A percentile compares a stretch with the other conserved stretches of the same genome.
phyloP scores from a whole-genome alignment of 2,797 vertebrate species.

The Lerista edwardsae region DNA sequence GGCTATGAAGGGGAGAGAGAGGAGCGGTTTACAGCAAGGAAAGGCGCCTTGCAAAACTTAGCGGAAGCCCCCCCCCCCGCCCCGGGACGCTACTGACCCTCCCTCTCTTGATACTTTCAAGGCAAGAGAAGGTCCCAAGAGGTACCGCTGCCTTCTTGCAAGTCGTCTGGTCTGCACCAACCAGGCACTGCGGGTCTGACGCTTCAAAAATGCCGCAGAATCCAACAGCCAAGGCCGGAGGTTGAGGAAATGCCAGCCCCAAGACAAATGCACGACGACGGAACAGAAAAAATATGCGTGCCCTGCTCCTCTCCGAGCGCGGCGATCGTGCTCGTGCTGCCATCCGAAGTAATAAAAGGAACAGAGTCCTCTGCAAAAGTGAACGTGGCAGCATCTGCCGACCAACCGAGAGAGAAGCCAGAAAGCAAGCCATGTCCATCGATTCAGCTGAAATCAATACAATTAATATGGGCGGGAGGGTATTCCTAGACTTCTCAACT shows the following conservation, averaged over 20 bases:
- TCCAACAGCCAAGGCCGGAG: not conserved
- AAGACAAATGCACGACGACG: not conserved
- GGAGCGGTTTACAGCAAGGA: no score
- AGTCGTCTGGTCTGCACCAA: no score
- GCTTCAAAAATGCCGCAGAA: not conserved
- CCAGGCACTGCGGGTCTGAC: no score
- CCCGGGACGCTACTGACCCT: not conserved
- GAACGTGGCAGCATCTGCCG: not conserved
- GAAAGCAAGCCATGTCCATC: no score
- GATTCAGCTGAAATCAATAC: not conserved
- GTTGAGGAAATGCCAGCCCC: not conserved
- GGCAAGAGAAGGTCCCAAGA: no score
- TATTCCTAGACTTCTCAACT: not conserved
- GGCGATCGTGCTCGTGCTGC: not conserved
- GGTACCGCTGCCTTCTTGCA: no score
- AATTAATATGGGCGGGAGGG: not conserved
- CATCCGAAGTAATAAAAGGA: not conserved
- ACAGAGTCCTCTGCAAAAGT: not conserved
- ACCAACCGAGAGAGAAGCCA: not conserved
- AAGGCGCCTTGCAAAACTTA: no score
- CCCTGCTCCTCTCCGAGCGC: not conserved
- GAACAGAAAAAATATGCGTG: accelerated
- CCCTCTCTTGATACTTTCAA: not conserved
- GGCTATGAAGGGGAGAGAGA: no score
- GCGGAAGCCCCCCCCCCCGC: no score